These are phyloP conservation scores for Calyptomena viridis DNA, from an alignment of 2,113 vertebrate species.

Conservation along the genomic window DNA sequence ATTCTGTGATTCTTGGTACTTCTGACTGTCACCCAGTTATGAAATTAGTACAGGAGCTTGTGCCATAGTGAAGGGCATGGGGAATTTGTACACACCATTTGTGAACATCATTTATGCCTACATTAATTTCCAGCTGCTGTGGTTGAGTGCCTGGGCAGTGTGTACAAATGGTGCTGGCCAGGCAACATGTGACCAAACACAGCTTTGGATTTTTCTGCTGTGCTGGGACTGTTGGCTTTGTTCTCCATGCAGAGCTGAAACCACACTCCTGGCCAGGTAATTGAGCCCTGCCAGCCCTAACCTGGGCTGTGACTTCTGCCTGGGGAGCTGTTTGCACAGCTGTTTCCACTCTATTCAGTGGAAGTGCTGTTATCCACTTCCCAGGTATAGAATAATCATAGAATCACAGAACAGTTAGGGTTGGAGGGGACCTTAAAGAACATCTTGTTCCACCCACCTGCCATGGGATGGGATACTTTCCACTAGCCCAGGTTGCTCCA, in stretches of 20 bases:
- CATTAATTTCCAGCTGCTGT: accelerated
- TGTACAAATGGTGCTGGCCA: background rate
- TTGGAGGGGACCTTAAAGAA: background rate
- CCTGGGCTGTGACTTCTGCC: background rate
- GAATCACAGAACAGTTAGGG: background rate
- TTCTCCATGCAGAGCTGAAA: background rate
- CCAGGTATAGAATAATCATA: background rate
- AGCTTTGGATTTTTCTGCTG: background rate
- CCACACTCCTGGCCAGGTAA: background rate
- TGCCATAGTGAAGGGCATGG: background rate
- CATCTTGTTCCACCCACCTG: background rate
- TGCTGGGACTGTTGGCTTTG: background rate
- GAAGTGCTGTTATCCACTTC: background rate
- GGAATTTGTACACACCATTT: no score
- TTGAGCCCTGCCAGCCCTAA: background rate
- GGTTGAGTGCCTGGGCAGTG: background rate
- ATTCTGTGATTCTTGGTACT: background rate
- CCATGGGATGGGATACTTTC: background rate
- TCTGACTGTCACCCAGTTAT: background rate
- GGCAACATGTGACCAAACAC: background rate
- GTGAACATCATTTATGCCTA: background rate
- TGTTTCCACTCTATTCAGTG: background rate
- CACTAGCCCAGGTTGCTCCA: background rate
- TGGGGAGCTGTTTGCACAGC: background rate
- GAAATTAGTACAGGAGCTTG: background rate